Percentiles rank a stretch among this genome's conserved stretches.
Evolutionary conservation across 2,888 invertebrate genomes (phyloP).

Genomic region (Tetranychus piercei): DNA sequence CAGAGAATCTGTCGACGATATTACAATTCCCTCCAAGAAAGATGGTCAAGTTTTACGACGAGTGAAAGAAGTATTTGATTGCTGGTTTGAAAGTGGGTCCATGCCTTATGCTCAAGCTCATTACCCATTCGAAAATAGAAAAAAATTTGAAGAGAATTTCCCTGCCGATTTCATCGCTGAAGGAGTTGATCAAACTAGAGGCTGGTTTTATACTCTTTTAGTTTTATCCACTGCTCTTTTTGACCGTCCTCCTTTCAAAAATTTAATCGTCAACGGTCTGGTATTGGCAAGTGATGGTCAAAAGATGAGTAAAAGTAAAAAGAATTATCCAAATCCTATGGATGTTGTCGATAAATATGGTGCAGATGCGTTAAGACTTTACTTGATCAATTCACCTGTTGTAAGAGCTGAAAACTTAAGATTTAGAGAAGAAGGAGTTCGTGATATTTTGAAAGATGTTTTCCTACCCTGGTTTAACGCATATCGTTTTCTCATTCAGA

Average conservation of each 20-base stretch:
- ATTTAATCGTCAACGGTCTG: slow-evolving; percentile 85
- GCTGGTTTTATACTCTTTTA: slow-evolving; percentile 96
- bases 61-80: slow-evolving; percentile 89
- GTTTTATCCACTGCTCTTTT: slow-evolving; percentile 89
- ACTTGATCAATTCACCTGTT: slow-evolving; percentile 92
- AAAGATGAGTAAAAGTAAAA: slow-evolving; percentile 98
- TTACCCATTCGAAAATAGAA: slow-evolving; percentile 81
- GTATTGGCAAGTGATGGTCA: slow-evolving; percentile 92
- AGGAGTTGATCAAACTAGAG: slow-evolving; percentile 91
- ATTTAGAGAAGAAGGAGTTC: slow-evolving; percentile 92
- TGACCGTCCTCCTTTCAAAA: slow-evolving; percentile 90
- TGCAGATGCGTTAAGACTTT: slow-evolving; percentile 78
- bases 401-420: slow-evolving; percentile 87
- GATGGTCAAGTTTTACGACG: slow-evolving; percentile 67
- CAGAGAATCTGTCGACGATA: slow-evolving; percentile 73
- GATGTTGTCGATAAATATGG: slow-evolving; percentile 71
- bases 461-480: slow-evolving; percentile 77
- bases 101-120: slow-evolving; percentile 97
- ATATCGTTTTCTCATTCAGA: slow-evolving; percentile 72
- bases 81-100: slow-evolving; percentile 98
- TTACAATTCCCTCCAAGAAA: slow-evolving; percentile 73
- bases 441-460: slow-evolving; percentile 87
- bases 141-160: slow-evolving; percentile 70
- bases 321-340: slow-evolving; percentile 94
- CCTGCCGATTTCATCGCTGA: slow-evolving; percentile 99